A percentile compares a stretch with the other conserved stretches of the same genome.
phyloP scores from a whole-genome alignment of 2,888 invertebrate species.

The Petrolisthes manimaculis region DNA sequence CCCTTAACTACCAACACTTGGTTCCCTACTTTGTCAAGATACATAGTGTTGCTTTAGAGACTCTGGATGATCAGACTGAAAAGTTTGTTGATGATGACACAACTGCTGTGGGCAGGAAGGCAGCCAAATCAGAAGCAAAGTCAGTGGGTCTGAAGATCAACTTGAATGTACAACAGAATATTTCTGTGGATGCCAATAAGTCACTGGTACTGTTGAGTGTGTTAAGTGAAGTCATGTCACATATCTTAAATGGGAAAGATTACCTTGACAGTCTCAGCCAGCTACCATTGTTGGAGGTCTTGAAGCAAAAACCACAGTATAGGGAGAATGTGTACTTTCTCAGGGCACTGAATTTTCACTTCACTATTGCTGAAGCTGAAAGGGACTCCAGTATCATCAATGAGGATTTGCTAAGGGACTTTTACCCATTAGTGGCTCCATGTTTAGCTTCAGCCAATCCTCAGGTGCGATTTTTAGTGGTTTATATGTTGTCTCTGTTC shows the following conservation, averaged over 20 bases:
- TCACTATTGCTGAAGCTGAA: conserved; percentile 43
- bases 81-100: conserved; percentile 32
- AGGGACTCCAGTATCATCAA: conserved; percentile 23
- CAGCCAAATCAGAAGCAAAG: conserved; percentile 21
- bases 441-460: conserved; percentile 51
- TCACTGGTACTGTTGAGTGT: conserved; percentile 48
- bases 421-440: conserved; percentile 59
- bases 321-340: conserved; percentile 58
- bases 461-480: conserved; percentile 51
- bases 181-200: conserved; percentile 12
- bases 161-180: conserved; percentile 38
- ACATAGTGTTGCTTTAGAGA: conserved; percentile 41
- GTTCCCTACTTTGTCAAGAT: conserved; percentile 48
- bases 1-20: conserved; percentile 49
- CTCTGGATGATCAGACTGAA: conserved; percentile 30
- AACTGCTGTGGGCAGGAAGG: conserved; percentile 20
- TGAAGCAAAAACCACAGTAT: conserved; percentile 41
- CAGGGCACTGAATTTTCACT: conserved; percentile 55
- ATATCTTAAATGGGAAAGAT: conserved; percentile 34
- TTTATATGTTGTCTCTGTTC: conserved; percentile 61
- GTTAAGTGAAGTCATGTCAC: conserved; percentile 53
- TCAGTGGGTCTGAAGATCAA: background rate
- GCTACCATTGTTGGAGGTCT: conserved; percentile 27
- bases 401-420: conserved; percentile 45
- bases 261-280: conserved; percentile 50